These are phyloP conservation scores for Xenentodon cancila DNA, from an alignment of 2,797 vertebrate species.

Conservation along the genomic window DNA sequence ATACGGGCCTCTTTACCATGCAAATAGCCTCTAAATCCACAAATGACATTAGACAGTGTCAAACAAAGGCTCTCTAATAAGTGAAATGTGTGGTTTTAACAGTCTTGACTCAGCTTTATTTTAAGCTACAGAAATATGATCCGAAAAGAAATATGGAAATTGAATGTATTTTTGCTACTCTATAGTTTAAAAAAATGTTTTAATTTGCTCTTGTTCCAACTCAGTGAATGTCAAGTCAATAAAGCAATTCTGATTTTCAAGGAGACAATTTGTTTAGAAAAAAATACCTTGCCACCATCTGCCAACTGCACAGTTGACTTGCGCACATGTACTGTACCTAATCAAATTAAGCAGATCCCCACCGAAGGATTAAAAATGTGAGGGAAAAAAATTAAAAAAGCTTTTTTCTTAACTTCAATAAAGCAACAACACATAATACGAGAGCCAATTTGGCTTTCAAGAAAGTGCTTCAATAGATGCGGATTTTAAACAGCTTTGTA, in stretches of 20 bases:
- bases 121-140: conserved; percentile 36
- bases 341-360: conserved; percentile 91
- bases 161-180: conserved; percentile 26
- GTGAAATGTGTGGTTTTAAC: conserved; percentile 61
- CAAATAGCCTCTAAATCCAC: conserved; percentile 80
- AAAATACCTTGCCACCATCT: conserved; percentile 85
- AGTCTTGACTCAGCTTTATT: conserved; percentile 47
- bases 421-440: conserved; percentile 59
- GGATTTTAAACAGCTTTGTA: conserved; percentile 95
- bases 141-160: conserved; percentile 36
- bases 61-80: conserved; percentile 77
- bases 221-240: conserved; percentile 74
- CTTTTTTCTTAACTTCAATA: conserved; percentile 50
- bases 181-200: conserved; percentile 40
- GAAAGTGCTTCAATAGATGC: conserved; percentile 98
- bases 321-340: conserved; percentile 95
- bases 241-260: conserved; percentile 77
- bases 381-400: conserved; percentile 68
- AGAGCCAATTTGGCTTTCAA: conserved; percentile 92
- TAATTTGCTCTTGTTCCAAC: conserved; percentile 73
- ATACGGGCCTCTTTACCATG: conserved; percentile 69
- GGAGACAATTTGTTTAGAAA: conserved; percentile 72
- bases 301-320: conserved; percentile 88
- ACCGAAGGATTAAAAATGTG: conserved; percentile 88
- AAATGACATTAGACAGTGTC: conserved; percentile 73